Evolutionary conservation across 2,113 vertebrate species (phyloP), one percentile per base, ranked within the genome.

Genomic region (Thryonomys swinderianus): DNA sequence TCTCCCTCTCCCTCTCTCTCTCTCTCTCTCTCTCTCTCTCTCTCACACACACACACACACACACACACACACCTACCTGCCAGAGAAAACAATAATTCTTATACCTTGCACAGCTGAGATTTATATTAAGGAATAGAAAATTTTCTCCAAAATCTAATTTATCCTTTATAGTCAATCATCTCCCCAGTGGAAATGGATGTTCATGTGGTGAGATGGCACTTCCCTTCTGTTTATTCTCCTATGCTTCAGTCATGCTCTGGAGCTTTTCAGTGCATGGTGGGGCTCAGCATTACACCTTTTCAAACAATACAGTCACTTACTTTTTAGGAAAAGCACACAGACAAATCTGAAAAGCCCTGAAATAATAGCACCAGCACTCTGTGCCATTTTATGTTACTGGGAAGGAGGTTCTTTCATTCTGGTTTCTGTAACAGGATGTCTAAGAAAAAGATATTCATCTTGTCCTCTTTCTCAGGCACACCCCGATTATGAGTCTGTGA

Each of bases 121-220:
- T 25, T 64, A 51, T 83, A 74, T 85, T 85, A 91, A 94, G 32
- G 25, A 78, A 83, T 34, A 89, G n/a, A 76, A 94, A 51, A 30
- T 67, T 61, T 88, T n/a, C 12, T 45, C 53, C 59, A 90, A n/a
- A 92, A 85, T 94, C 42, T 76, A 84, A 73, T n/a, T 83, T 92
- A 76, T 80, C 71, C 55, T 86, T 51, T 76, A 64, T 3, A 61
- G 53, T 59, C 62, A 69, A 12, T 17, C 37, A 45, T 71, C 51
- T 78, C 13, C 62, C 67, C 45, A 88, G 18, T 86, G 61, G 59
- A 83, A 25, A 73, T 40, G 66, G 59, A 16, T 66, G 13, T 78
- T 89, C 1, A 9, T 85, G 30, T 32, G 84, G 25, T 7, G 37
- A 80, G 37, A 71, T 66, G 30, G 32, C 2, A 27, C 18, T 86